Base-by-base conservation (phyloP, 2,888 invertebrate species). In the Pyrgus malvae region DNA sequence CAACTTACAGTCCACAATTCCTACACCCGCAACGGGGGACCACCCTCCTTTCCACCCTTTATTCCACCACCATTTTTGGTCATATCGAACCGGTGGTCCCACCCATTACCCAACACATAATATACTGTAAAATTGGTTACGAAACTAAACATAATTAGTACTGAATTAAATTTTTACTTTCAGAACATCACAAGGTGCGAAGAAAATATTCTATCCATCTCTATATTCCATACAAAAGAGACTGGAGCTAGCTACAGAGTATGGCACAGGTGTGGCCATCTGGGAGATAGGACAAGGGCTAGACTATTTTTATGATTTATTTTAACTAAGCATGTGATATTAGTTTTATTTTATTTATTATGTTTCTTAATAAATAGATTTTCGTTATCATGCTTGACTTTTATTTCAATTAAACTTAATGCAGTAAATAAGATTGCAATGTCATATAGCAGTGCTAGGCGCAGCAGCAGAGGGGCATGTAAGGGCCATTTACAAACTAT, bases 251-350 rank as follows among this genome's bases (percentile, higher is more conserved):
- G 97, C 97, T 0, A 86, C 91, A 55, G 93, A 96, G 73, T 91
- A 97, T 48, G 95, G 96, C 6, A 95, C 95, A 2, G 98, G 98
- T 0, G 90, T 98, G 38, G 95, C 98, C 0, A 94, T 99, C 68
- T 98, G 98, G 98, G 98, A 99, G 77, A 83, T 98, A n/a, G 98
- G 98, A 0, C 98, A 99, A 84, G 98, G 98, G 16, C 88, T 98
- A 12, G 95, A 97, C 82, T 98, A 97, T 79, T 98, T 98, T 82
- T 98, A 97, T 80, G 98, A 98, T 90, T 72, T 90, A 62, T 74
- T 90, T 61, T 90, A 71, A 83, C 51, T 57, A n/a, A n/a, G n/a
- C n/a, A 65, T 79, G 81, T 85, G 80, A 85, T 86, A 87, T 70
- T 83, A 80, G 67, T 65, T 67, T 63, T 80, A 79, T 76, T 74